A percentile compares a stretch with the other conserved stretches of the same genome.
These are phyloP conservation scores for Drosophila anomalata DNA, from an alignment of 2,888 invertebrate genomes.

Conservation along the genomic window DNA sequence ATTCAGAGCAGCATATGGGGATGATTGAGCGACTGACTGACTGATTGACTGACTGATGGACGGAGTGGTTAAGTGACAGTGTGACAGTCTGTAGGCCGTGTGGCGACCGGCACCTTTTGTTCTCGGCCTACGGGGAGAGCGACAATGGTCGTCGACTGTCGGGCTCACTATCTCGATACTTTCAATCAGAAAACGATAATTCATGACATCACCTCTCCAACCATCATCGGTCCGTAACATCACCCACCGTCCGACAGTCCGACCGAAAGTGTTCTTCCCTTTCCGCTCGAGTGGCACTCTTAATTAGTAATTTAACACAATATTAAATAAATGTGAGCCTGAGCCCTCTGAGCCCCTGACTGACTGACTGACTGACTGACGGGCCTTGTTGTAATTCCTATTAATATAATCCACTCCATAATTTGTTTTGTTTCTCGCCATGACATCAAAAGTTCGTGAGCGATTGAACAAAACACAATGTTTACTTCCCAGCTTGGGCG, in stretches of 20 bases:
- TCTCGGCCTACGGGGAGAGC: conserved; percentile 27
- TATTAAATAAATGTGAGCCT: conserved; percentile 65
- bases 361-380: not conserved
- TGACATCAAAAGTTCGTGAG: conserved; percentile 75
- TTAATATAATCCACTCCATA: conserved; percentile 61
- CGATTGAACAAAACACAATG: conserved; percentile 38
- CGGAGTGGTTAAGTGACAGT: conserved; percentile 13
- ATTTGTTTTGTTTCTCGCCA: conserved; percentile 36
- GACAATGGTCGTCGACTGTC: conserved; percentile 15
- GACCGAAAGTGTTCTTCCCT: conserved; percentile 8
- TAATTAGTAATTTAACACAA: conserved; percentile 78
- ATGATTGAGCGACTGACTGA: conserved; percentile 35
- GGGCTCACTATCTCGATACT: conserved; percentile 64
- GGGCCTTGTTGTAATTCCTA: conserved; percentile 67
- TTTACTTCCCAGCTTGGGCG: conserved; percentile 44
- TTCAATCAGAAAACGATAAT: conserved; percentile 79
- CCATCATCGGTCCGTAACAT: conserved; percentile 57
- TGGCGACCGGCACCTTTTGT: conserved; percentile 29
- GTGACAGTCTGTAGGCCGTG: conserved; percentile 26
- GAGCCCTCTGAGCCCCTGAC: conserved; percentile 17
- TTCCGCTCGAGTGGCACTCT: conserved; percentile 62
- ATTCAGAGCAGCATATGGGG: conserved; percentile 62
- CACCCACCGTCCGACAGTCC: not conserved
- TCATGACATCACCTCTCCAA: conserved; percentile 77
- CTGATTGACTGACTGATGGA: conserved; percentile 30